Base-by-base conservation (phyloP, 2,113 vertebrate genomes). In the Poicephalus gulielmi region DNA sequence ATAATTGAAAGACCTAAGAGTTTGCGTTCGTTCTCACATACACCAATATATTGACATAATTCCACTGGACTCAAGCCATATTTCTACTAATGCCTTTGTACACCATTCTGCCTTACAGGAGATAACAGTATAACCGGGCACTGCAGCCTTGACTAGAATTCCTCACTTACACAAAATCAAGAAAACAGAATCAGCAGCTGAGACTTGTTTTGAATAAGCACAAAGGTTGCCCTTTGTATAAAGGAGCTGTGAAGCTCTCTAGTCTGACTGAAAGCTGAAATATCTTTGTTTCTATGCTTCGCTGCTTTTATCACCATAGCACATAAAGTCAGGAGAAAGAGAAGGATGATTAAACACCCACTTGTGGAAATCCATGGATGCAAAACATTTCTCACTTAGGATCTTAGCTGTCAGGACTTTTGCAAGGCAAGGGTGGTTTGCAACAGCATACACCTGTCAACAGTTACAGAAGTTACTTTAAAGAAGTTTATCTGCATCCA, bases 401-500 rank as follows among this genome's bases (percentile, higher is more conserved):
- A 55, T 84, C 46, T 59, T 63, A n/a, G 35, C 64, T 90, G 55
- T 78, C 83, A 95, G 46, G 83, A 75, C 80, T 90, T 93, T 83
- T 68, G 43, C 31, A 88, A 88, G 60, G 69, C 47, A 90, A 86
- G 33, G 27, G 46, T 60, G 60, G 76, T 55, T 92, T 92, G 88
- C 66, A 83, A 73, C 35, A 81, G 20, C 35, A 77, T 60, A 67
- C 57, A 83, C 73, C 86, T 94, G 79, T 86, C 80, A 94, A 91
- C 70, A 75, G 59, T 49, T 81, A 88, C 39, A 81, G 55, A 94
- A 95, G 88, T 90, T 85, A 68, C 62, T 93, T 75, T 60, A 47
- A 92, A 94, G 44, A 95, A 94, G 73, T 93, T 94, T 95, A 94
- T 80, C 88, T 88, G 73, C 69, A 83, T 75, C 90, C 66, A 64